Base-by-base conservation (phyloP, 2,888 invertebrate species). In the Anoncus sp. region DNA sequence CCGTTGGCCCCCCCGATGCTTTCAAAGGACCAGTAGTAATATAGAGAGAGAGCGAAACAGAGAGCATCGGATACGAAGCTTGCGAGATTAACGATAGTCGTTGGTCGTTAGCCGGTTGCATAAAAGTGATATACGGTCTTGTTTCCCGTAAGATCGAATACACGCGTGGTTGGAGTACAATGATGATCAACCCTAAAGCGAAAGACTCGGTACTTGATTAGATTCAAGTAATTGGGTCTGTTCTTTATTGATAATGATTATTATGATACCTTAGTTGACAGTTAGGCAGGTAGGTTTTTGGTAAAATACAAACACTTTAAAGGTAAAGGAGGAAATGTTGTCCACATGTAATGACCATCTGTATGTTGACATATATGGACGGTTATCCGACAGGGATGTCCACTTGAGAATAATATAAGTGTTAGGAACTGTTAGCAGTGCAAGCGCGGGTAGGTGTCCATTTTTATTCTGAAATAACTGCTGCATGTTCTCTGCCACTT, bases 1-100 rank as follows among this genome's bases (percentile, higher is more conserved):
- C 75, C 78, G 71, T 79, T 75, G 55, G 43, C 74, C 65, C 35
- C 47, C 74, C 65, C 35, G 45, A 51, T 55, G 55, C 47, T 75
- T 67, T 38, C 70, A 14, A 59, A 65, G 53, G 38, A 38, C 22
- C 16, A 12, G 24, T n/a, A 14, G 51, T 59, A 40, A 55, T 7
- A 22, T 55, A 18, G 24, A 20, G 18, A 12, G 16, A 66, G 55
- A 12, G 16, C 53, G 55, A 55, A 43, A 66, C 47, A 7, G 51
- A 43, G 53, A 35, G 20, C 51, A 49, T 43, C 24, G 22, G 20
- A 12, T 38, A 24, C 12, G 43, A 71, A 53, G 22, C 47, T 70
- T 22, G 1, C 55, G 43, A 67, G 49, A 62, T 74, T 43, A 40
- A 53, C 22, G 45, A 60, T 22, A 59, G 63, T 77, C 63, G 57